A percentile compares a stretch with the other conserved stretches of the same genome.
These are phyloP conservation scores for Drosophila willistoni DNA, from an alignment of 1,140 invertebrate species.

Conservation along the genomic window DNA sequence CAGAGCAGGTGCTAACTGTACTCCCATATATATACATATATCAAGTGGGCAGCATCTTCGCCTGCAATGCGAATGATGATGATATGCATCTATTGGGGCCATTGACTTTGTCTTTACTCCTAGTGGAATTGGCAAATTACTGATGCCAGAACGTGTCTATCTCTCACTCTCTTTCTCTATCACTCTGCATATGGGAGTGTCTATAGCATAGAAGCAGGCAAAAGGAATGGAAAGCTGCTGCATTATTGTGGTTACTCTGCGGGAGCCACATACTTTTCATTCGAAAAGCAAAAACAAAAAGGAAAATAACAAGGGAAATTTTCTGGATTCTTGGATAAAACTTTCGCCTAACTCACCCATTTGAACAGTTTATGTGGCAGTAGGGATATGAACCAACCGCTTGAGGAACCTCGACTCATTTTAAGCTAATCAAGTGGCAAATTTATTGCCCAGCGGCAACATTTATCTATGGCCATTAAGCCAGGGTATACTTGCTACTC, in stretches of 20 bases:
- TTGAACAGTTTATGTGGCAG: conserved; percentile 57
- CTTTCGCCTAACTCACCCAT: conserved; percentile 50
- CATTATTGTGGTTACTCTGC: conserved; percentile 57
- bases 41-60: conserved; percentile 33
- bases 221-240: conserved; percentile 63
- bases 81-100: conserved; percentile 39
- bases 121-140: conserved; percentile 33
- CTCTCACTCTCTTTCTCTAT: conserved; percentile 10
- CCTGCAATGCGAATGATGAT: conserved; percentile 9
- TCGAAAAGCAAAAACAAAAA: conserved; percentile 35
- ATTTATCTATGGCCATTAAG: conserved; percentile 42
- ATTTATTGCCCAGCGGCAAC: conserved; percentile 49
- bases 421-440: conserved; percentile 69
- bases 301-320: conserved; percentile 41
- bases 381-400: conserved; percentile 45
- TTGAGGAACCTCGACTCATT: conserved; percentile 32
- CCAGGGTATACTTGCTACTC: conserved; percentile 50
- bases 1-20: conserved; percentile 32
- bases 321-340: conserved; percentile 53
- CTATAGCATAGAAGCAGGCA: conserved; percentile 17
- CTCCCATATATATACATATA: background rate
- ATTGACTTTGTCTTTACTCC: conserved; percentile 36
- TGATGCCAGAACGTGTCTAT: conserved; percentile 55
- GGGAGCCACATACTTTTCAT: conserved; percentile 33
- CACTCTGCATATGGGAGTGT: conserved; percentile 15